phyloP scores from a whole-genome alignment of 2,888 invertebrate species.

The Folsomia manolachei region DNA sequence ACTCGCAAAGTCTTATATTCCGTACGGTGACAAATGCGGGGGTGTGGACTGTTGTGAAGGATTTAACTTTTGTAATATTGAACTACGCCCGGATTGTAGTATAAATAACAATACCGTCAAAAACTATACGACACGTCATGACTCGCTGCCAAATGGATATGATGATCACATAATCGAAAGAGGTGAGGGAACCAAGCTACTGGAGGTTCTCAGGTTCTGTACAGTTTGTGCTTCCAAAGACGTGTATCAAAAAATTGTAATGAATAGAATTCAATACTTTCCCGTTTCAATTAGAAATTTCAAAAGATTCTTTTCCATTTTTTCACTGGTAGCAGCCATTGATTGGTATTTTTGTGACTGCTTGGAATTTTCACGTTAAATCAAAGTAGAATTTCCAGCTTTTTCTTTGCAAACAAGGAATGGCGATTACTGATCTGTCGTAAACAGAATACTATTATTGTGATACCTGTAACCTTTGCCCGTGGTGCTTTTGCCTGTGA shows the following conservation, averaged over 20 bases:
- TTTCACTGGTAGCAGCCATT: background rate
- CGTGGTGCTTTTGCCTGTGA: background rate
- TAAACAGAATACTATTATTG: background rate
- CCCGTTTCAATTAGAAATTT: too few species aligned
- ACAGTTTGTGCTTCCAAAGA: too few species aligned
- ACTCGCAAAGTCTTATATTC: slow-evolving; percentile 19
- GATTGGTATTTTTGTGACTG: background rate
- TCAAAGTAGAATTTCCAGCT: background rate
- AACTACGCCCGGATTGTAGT: slow-evolving; percentile 55
- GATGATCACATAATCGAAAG: slow-evolving; percentile 17
- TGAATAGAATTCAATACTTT: too few species aligned
- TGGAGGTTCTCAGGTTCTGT: too few species aligned
- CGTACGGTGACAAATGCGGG: slow-evolving; percentile 19
- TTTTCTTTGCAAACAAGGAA: background rate
- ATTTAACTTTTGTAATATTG: slow-evolving; percentile 68
- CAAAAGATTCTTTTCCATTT: too few species aligned
- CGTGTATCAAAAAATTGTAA: too few species aligned
- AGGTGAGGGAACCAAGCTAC: slow-evolving; percentile 31
- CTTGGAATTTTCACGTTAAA: background rate
- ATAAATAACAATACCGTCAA: slow-evolving; percentile 7
- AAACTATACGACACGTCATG: background rate
- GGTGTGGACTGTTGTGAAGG: slow-evolving; percentile 62
- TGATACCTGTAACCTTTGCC: background rate
- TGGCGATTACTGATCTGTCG: background rate
- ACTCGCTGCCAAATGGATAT: slow-evolving; percentile 23